Evolutionary conservation across 2,888 invertebrate genomes (phyloP).

Genomic region (Boloria euphrosyne): DNA sequence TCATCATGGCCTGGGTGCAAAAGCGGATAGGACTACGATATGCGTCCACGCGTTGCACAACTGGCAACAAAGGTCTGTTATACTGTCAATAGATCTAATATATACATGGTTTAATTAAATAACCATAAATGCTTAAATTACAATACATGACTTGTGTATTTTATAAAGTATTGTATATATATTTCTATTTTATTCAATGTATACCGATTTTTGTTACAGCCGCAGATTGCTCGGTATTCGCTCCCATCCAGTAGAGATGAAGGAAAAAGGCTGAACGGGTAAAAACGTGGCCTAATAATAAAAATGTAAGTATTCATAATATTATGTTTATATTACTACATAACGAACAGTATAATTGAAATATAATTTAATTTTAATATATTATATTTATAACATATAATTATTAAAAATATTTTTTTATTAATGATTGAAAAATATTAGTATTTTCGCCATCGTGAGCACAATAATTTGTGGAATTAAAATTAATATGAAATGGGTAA

Average conservation of each 20-base stretch:
- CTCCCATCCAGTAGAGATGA: conserved; percentile 64
- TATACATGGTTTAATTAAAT: no score
- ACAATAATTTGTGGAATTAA: not conserved
- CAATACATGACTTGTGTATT: no score
- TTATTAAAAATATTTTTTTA: no score
- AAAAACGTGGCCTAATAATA: conserved; percentile 56
- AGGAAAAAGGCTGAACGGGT: conserved; percentile 73
- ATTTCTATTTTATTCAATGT: no score
- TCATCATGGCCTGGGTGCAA: no score
- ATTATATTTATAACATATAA: no score
- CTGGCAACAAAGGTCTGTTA: no score
- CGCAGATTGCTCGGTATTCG: conserved; percentile 48
- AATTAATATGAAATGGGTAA: conserved; percentile 1
- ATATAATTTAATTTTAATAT: not conserved
- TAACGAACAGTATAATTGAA: not conserved
- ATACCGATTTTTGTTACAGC: conserved; percentile 49
- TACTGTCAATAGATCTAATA: no score
- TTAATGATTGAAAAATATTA: not conserved
- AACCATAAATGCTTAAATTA: no score
- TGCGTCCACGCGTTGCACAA: no score
- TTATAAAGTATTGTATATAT: no score
- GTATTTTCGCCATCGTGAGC: not conserved
- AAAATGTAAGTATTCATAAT: conserved; percentile 70
- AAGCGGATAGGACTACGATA: no score
- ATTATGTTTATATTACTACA: conserved; percentile 10